Evolutionary conservation across 2,888 invertebrate genomes (phyloP).

Genomic region (Venusia cambrica): DNA sequence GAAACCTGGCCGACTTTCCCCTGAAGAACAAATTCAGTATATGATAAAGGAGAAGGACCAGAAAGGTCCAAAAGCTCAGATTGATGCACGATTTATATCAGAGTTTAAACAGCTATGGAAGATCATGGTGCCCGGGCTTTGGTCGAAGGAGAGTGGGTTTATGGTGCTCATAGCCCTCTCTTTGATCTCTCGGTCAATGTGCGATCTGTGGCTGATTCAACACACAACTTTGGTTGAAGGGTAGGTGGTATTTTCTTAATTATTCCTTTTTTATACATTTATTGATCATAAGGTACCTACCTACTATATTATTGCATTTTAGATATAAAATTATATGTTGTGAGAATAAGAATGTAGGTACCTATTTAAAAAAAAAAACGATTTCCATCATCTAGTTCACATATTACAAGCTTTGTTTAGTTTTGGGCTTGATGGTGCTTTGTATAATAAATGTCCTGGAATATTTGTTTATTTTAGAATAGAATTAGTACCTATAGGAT

Average conservation of each 20-base stretch:
- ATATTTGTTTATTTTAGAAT: too few relatives aligned
- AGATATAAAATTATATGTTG: too few relatives aligned
- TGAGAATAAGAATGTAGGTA: too few relatives aligned
- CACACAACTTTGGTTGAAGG: constrained; percentile 96
- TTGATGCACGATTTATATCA: constrained; percentile 87
- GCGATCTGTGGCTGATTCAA: constrained; percentile 98
- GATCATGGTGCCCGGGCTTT: constrained; percentile 90
- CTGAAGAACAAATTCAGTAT: constrained; percentile 89
- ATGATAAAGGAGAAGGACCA: constrained; percentile 87
- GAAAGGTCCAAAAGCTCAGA: constrained; percentile 85
- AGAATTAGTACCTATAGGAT: too few relatives aligned
- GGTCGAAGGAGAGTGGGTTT: constrained; percentile 88
- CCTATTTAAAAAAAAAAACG: too few relatives aligned
- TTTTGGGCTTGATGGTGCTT: too few relatives aligned
- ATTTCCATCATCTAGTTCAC: too few relatives aligned
- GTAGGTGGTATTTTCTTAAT: constrained; percentile 63
- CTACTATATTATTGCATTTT: too few relatives aligned
- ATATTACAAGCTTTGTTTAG: too few relatives aligned
- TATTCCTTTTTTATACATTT: too few relatives aligned
- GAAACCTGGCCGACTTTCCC: constrained; percentile 49
- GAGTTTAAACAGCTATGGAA: constrained; percentile 85
- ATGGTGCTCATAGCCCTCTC: constrained; percentile 88
- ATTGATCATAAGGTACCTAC: too few relatives aligned
- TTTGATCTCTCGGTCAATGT: constrained; percentile 93
- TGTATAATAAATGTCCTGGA: too few relatives aligned